These are phyloP conservation scores for Dasypogon diadema DNA, from an alignment of 2,888 invertebrate genomes.

Conservation along the genomic window DNA sequence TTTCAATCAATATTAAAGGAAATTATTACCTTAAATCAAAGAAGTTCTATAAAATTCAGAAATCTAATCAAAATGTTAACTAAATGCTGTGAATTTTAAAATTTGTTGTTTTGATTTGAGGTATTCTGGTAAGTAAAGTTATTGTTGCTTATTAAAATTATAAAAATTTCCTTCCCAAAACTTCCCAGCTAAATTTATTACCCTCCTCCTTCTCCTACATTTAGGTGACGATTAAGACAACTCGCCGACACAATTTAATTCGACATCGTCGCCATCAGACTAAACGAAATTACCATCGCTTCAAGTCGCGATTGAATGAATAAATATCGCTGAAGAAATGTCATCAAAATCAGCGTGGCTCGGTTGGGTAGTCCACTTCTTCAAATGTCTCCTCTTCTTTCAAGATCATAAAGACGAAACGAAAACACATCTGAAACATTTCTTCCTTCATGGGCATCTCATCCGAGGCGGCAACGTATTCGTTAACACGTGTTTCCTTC, in stretches of 20 bases:
- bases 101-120: not conserved
- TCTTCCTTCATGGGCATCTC: constrained; percentile 16
- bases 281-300: constrained; percentile 25
- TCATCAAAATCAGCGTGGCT: constrained; percentile 1
- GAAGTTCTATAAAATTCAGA: too few species aligned
- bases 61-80: too few species aligned
- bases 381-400: constrained; percentile 31
- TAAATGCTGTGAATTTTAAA: constrained; percentile 1
- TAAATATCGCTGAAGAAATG: constrained; percentile 3
- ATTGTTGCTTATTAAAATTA: not conserved
- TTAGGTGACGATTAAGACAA: constrained; percentile 38
- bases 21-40: too few species aligned
- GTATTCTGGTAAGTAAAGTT: constrained; percentile 25
- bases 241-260: constrained; percentile 21
- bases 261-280: constrained; percentile 17
- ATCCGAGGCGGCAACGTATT: constrained; percentile 16
- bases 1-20: too few species aligned
- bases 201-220: constrained; percentile 28
- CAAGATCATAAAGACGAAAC: constrained; percentile 40
- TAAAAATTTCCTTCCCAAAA: constrained; percentile 7
- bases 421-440: too few species aligned
- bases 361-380: constrained; percentile 15
- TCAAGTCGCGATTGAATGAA: constrained; percentile 30
- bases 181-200: too few species aligned
- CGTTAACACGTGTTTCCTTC: constrained; percentile 10